Percentiles rank a stretch among this genome's conserved stretches.
Conservation (phyloP, 2,113 vertebrate genomes). For the Gasterosteus nipponicus region DNA sequence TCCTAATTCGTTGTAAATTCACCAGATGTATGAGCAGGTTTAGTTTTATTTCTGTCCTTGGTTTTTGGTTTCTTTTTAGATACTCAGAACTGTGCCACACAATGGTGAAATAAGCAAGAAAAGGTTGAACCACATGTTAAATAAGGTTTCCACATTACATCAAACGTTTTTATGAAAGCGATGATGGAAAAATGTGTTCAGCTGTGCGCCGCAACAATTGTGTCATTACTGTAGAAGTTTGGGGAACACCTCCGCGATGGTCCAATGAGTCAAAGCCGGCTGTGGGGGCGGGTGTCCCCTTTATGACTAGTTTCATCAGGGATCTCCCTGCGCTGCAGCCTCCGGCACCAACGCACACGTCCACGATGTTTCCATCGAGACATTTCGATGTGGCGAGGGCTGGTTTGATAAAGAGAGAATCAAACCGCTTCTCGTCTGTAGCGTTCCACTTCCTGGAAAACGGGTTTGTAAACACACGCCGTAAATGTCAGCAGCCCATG, state of each 20-base stretch:
- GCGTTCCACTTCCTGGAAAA: constrained; percentile 67
- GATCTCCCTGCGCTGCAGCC: constrained; percentile 71
- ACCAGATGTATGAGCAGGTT: neutral
- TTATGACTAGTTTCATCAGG: constrained; percentile 76
- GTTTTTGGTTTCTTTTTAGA: neutral
- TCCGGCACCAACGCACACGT: constrained; percentile 50
- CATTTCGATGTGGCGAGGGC: constrained; percentile 44
- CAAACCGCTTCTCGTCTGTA: constrained; percentile 44
- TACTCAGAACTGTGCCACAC: neutral
- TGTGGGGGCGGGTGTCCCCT: constrained; percentile 76
- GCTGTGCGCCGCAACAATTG: constrained; percentile 16
- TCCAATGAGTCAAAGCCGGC: constrained; percentile 69
- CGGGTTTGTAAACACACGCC: constrained; percentile 51
- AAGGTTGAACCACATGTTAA: constrained; percentile 50
- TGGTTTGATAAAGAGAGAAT: constrained; percentile 46
- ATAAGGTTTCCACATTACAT: constrained; percentile 45
- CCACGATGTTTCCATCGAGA: constrained; percentile 68
- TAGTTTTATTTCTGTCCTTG: constrained; percentile 20
- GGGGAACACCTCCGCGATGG: constrained; percentile 66
- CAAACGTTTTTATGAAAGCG: constrained; percentile 27
- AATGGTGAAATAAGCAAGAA: constrained; percentile 1
- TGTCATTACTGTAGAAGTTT: constrained; percentile 41
- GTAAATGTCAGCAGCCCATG: constrained; percentile 69
- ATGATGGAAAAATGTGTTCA: constrained; percentile 65
- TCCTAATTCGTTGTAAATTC: constrained; percentile 34